phyloP scores from a whole-genome alignment of 2,113 vertebrate species.

The Chaetura pelagica region DNA sequence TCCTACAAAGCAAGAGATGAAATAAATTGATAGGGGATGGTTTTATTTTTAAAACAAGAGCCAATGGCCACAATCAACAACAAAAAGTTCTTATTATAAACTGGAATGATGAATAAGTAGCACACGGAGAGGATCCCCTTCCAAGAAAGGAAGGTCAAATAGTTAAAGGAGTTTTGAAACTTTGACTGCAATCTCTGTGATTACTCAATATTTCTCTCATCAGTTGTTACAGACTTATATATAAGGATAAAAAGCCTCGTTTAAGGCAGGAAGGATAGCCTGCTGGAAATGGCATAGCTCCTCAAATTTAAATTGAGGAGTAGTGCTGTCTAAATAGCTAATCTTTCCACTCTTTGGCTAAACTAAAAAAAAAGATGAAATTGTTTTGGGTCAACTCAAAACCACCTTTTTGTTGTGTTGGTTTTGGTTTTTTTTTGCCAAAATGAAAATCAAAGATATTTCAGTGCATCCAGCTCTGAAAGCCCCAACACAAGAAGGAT shows the following conservation, averaged over 20 bases:
- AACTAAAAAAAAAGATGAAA: neutral
- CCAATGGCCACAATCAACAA: slow-evolving; percentile 12
- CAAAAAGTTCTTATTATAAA: slow-evolving; percentile 24
- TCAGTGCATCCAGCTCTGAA: neutral
- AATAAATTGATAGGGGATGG: slow-evolving; percentile 22
- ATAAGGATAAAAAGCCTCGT: slow-evolving; percentile 39
- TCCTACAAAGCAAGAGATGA: neutral
- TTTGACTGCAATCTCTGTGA: slow-evolving; percentile 4
- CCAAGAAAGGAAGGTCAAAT: slow-evolving; percentile 38
- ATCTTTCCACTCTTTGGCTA: slow-evolving; percentile 19
- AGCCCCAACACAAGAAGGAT: too few relatives aligned
- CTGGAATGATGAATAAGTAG: neutral
- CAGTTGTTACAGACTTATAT: slow-evolving; percentile 27
- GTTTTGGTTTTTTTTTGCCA: neutral
- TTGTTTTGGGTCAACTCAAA: neutral
- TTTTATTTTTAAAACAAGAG: slow-evolving; percentile 34
- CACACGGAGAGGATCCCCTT: neutral
- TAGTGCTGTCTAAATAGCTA: slow-evolving; percentile 26
- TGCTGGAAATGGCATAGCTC: neutral
- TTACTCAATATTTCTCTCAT: slow-evolving; percentile 62
- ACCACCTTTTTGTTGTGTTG: neutral
- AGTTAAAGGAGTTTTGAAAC: slow-evolving; percentile 23
- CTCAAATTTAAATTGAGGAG: slow-evolving; percentile 4
- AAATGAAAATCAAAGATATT: slow-evolving; percentile 31
- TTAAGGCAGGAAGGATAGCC: slow-evolving; percentile 54